Percentiles rank a stretch among this genome's conserved stretches.
Conservation (phyloP, 2,888 invertebrate genomes). For the Ochropleura leucogaster region DNA sequence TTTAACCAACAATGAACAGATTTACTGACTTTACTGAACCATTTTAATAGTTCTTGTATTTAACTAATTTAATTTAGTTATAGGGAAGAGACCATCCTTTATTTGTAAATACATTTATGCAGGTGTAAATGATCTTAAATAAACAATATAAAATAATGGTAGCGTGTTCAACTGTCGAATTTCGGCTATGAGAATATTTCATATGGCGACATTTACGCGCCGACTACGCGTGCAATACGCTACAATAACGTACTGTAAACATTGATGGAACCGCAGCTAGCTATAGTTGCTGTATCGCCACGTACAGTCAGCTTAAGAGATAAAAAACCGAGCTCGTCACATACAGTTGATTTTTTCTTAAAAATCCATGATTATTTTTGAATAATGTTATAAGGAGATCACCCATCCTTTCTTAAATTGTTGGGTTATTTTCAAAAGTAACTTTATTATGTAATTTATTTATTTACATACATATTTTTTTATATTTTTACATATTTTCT, state of each 20-base stretch:
- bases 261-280: background rate
- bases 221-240: background rate
- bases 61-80: slow-evolving; percentile 8
- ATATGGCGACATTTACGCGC: background rate
- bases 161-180: background rate
- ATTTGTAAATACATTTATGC: slow-evolving; percentile 24
- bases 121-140: slow-evolving; percentile 25
- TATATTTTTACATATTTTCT: too few species aligned
- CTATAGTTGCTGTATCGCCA: background rate
- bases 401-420: too few species aligned
- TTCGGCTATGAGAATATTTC: background rate
- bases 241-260: background rate
- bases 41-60: background rate
- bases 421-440: too few species aligned
- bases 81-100: slow-evolving; percentile 7
- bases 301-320: too few species aligned
- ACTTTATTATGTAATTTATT: too few species aligned
- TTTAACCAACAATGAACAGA: background rate
- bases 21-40: background rate
- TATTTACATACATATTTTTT: too few species aligned
- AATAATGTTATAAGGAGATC: too few species aligned
- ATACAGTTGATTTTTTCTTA: too few species aligned
- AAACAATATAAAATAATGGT: slow-evolving; percentile 8
- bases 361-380: too few species aligned
- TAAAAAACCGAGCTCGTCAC: too few species aligned